Conservation (phyloP, 2,888 invertebrate species). For the Chorisops tibialis region DNA sequence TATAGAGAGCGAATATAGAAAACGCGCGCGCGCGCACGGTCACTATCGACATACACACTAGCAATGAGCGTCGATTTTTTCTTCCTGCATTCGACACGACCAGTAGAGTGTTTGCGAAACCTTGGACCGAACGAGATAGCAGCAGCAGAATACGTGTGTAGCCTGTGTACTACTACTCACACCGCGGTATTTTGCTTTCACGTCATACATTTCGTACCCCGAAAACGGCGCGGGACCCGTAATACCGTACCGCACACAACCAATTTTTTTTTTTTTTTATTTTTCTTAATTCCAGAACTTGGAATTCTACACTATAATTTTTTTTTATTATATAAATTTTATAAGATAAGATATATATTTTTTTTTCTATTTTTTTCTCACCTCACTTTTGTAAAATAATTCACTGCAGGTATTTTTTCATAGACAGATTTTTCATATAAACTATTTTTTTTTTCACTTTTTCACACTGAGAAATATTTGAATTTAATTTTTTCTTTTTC, state of each 20-base stretch:
- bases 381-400: slow-evolving; percentile 29
- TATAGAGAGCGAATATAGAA: no score
- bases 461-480: not conserved
- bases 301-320: slow-evolving; percentile 9
- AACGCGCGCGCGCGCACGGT: no score
- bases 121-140: no score
- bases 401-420: slow-evolving; percentile 21
- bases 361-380: slow-evolving; percentile 32
- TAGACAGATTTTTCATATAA: not conserved
- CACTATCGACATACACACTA: no score
- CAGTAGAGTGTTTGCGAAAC: no score
- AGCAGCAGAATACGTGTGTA: no score
- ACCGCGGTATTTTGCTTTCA: no score
- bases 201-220: slow-evolving; percentile 1
- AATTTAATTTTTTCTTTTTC: not conserved
- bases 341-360: slow-evolving; percentile 39
- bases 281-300: slow-evolving; percentile 15
- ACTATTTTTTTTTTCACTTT: not conserved
- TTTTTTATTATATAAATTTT: slow-evolving; percentile 29
- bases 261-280: slow-evolving; percentile 4
- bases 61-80: no score
- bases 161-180: no score
- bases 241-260: slow-evolving; percentile 23
- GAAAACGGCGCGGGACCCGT: slow-evolving; percentile 8
- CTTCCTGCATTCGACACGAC: no score